Conservation (phyloP, 2,113 vertebrate species). For the Varanus salvator region DNA sequence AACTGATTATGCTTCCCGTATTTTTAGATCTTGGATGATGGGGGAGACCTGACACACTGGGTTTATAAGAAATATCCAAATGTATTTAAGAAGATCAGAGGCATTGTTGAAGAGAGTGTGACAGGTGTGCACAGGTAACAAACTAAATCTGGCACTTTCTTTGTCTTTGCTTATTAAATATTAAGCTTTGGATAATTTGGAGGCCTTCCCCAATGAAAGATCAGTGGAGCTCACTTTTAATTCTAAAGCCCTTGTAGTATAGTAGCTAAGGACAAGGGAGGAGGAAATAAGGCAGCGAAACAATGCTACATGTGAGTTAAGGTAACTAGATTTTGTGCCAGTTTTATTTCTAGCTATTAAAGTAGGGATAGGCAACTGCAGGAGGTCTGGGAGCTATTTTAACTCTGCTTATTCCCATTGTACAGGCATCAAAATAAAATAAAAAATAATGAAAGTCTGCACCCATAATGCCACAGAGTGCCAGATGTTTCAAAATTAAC, state of each 20-base stretch:
- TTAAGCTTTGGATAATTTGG: neutral
- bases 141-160: conserved; percentile 2
- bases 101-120: conserved; percentile 98
- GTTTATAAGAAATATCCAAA: conserved; percentile 98
- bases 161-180: neutral
- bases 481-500: too few relatives aligned
- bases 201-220: neutral
- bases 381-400: too few relatives aligned
- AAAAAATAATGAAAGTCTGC: too few relatives aligned
- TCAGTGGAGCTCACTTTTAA: neutral
- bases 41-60: conserved; percentile 98
- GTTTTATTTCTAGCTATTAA: neutral
- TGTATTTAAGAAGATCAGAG: conserved; percentile 95
- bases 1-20: conserved; percentile 65
- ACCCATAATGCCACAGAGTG: too few relatives aligned
- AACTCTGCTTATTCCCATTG: too few relatives aligned
- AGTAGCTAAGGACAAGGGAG: neutral
- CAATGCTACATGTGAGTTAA: neutral
- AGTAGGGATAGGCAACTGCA: too few relatives aligned
- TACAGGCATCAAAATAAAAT: too few relatives aligned
- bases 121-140: conserved; percentile 96
- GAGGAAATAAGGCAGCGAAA: neutral
- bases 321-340: neutral
- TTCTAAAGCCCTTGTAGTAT: neutral
- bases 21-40: conserved; percentile 94